A percentile compares a stretch with the other conserved stretches of the same genome.
Conservation (phyloP, 2,113 vertebrate species). For the Rhombomys opimus region DNA sequence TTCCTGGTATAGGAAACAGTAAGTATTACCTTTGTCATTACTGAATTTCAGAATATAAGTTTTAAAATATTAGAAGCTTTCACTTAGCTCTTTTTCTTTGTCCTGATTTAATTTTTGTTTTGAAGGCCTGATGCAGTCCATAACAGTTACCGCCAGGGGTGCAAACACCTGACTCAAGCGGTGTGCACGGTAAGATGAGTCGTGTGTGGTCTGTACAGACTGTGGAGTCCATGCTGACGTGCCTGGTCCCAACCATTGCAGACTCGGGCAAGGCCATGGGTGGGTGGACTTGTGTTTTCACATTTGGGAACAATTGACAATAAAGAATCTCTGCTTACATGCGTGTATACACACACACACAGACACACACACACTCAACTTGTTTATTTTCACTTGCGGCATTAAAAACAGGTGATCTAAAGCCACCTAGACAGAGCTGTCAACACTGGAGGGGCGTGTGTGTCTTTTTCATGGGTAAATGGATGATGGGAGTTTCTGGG, state of each 20-base stretch:
- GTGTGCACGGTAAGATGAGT: constrained; percentile 91
- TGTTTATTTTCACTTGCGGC: not conserved
- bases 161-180: constrained; percentile 95
- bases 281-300: not conserved
- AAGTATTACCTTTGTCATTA: constrained; percentile 83
- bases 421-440: not conserved
- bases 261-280: not conserved
- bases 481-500: not conserved
- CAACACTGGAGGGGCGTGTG: not conserved
- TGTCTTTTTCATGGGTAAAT: not conserved
- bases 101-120: constrained; percentile 75
- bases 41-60: not conserved
- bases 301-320: not conserved
- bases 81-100: constrained; percentile 37
- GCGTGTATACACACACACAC: not conserved
- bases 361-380: not conserved
- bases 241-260: not conserved
- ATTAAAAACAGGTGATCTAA: not conserved
- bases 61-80: constrained; percentile 52
- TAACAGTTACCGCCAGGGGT: constrained; percentile 91
- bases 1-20: constrained; percentile 95
- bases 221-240: not conserved
- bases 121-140: constrained; percentile 92
- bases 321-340: not conserved
- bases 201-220: not conserved